phyloP scores from a whole-genome alignment of 1,140 invertebrate genomes.

The Drosophila pruinosa region DNA sequence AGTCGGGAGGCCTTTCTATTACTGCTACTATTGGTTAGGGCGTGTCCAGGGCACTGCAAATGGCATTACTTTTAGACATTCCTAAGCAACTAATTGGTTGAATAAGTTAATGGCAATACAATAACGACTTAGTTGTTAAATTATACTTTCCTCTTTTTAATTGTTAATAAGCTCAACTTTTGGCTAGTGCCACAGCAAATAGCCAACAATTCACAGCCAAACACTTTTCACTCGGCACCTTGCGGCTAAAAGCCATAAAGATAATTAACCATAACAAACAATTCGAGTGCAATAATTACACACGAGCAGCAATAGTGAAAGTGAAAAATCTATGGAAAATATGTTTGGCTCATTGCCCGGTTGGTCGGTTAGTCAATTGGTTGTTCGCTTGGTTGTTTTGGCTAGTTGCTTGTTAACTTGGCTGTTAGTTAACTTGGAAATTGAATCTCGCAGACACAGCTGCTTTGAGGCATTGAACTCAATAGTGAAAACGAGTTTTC shows the following conservation, averaged over 20 bases:
- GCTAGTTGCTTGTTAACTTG: conserved; percentile 14
- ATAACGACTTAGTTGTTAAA: not conserved
- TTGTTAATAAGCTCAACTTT: conserved; percentile 3
- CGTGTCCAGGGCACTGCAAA: not conserved
- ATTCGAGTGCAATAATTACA: conserved; percentile 51
- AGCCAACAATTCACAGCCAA: conserved; percentile 8
- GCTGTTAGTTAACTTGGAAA: conserved; percentile 47
- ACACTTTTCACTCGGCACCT: conserved; percentile 36
- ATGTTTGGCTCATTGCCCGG: conserved; percentile 16
- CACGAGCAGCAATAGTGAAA: conserved; percentile 52
- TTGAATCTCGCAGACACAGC: conserved; percentile 50
- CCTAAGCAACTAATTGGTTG: not conserved
- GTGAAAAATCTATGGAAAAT: conserved; percentile 67
- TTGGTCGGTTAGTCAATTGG: conserved; percentile 8
- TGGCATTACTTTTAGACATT: conserved; percentile 8
- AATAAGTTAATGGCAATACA: not conserved
- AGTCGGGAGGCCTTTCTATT: too few species aligned
- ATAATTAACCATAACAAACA: conserved; percentile 62
- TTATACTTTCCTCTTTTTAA: conserved; percentile 4
- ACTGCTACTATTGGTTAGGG: too few species aligned
- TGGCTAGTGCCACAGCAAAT: not conserved
- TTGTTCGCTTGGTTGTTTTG: conserved; percentile 4
- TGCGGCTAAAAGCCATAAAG: conserved; percentile 28
- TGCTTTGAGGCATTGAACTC: conserved; percentile 62
- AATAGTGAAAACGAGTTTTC: conserved; percentile 57